Percentiles rank a stretch among this genome's conserved stretches.
These are phyloP conservation scores for Pimephales promelas DNA, from an alignment of 2,113 vertebrate genomes.

Conservation along the genomic window DNA sequence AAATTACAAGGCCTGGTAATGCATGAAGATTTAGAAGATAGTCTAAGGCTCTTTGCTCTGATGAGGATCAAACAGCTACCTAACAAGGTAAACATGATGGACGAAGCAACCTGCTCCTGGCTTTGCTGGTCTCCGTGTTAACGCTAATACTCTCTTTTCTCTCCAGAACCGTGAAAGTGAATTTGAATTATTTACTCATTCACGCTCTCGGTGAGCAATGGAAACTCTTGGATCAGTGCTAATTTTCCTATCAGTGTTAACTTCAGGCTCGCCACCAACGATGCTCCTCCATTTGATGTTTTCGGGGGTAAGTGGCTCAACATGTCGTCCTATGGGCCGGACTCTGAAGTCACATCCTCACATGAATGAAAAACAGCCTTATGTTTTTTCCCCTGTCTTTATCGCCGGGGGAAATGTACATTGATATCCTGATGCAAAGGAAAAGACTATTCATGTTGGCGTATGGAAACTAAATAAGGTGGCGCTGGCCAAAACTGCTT, in stretches of 20 bases:
- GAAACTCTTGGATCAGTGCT: slow-evolving; percentile 66
- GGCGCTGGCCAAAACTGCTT: neutral
- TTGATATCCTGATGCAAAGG: slow-evolving; percentile 51
- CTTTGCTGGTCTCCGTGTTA: slow-evolving; percentile 51
- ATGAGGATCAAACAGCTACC: slow-evolving; percentile 64
- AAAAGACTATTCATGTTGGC: slow-evolving; percentile 36
- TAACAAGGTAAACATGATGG: slow-evolving; percentile 62
- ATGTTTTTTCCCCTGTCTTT: slow-evolving; percentile 55
- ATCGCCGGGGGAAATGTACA: slow-evolving; percentile 59
- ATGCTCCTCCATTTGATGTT: slow-evolving; percentile 65
- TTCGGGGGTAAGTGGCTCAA: slow-evolving; percentile 73
- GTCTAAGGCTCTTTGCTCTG: slow-evolving; percentile 59
- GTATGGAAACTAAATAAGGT: slow-evolving; percentile 18
- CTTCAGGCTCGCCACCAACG: slow-evolving; percentile 62
- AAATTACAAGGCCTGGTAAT: slow-evolving; percentile 70
- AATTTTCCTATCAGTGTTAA: slow-evolving; percentile 71
- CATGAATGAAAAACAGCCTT: slow-evolving; percentile 75
- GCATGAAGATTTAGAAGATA: slow-evolving; percentile 70
- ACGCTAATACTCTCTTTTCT: slow-evolving; percentile 35
- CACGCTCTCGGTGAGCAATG: slow-evolving; percentile 43
- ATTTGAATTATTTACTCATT: slow-evolving; percentile 62
- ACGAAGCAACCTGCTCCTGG: slow-evolving; percentile 52
- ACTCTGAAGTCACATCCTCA: slow-evolving; percentile 80
- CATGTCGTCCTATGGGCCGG: slow-evolving; percentile 68
- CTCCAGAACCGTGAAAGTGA: slow-evolving; percentile 55